Evolutionary conservation across 92 coral and sea anemone species (phyloP), one percentile per base, ranked within the genome.

Genomic region (Bergia sp.): DNA sequence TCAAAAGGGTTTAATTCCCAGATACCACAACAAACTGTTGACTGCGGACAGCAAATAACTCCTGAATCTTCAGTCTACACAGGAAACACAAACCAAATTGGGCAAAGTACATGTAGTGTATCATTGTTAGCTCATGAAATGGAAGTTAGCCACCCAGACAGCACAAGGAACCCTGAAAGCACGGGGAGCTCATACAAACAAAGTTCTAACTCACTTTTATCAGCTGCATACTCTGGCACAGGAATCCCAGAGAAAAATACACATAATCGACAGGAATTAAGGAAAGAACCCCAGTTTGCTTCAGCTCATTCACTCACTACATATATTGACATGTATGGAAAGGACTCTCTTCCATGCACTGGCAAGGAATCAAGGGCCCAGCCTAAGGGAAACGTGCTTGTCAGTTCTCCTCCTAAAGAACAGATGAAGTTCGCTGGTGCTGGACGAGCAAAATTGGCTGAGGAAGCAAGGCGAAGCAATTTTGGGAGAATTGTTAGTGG

Each of bases 371-470:
- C 73, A n/a, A 82, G 15, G 12, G 18, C 2, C 74, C 43, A 21
- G 3, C 36, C 53, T 0, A 11, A 15, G 58, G 50, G 66, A 20
- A 61, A 43, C 0, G 36, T 16, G 9, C 45, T 37, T 16, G 79
- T 76, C 37, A 61, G 23, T 29, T 79, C 85, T 88, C 66, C 79
- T 1, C 82, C 84, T 4, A 76, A 13, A 79, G 76, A 49, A 10
- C 77, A 44, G 15, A 87, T 81, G 37, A 81, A 78, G 23, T 71
- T 89, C 11, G 79, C 91, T 45, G 98, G 97, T 20, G 92, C 85
- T 15, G 98, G 98, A 7, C 82, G 98, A 75, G 98, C 97, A 76
- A 93, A 90, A 82, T 89, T 94, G 77, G 87, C 79, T 1, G 96
- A 93, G 41, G 96, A 94, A 81, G 98, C 96, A 6, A 85, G 92